Conservation (phyloP, 2,797 vertebrate species). For the Allobates femoralis region DNA sequence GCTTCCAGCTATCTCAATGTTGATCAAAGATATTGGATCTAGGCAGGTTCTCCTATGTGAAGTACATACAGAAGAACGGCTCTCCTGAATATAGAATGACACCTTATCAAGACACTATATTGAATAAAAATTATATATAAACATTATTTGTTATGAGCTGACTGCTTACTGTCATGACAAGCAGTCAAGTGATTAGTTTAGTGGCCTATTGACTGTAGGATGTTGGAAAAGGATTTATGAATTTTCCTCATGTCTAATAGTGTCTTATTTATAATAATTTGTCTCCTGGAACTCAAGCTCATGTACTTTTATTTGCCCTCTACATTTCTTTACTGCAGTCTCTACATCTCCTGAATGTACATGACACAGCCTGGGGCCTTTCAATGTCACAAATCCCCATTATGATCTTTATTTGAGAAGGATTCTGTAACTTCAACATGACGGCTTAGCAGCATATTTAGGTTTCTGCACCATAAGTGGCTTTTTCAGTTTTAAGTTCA, state of each 20-base stretch:
- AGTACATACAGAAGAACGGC: neutral
- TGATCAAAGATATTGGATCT: neutral
- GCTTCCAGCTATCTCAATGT: too few relatives aligned
- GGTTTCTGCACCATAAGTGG: neutral
- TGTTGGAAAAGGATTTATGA: neutral
- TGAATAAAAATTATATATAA: neutral
- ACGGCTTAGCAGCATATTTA: conserved; percentile 42
- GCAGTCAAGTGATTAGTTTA: neutral
- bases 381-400: conserved; percentile 50
- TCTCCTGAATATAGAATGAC: neutral
- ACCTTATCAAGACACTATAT: too few relatives aligned
- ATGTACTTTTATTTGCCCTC: conserved; percentile 46
- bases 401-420: conserved; percentile 51
- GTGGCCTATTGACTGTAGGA: neutral
- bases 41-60: neutral
- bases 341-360: conserved; percentile 49
- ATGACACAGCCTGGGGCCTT: conserved; percentile 55
- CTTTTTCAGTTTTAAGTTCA: neutral
- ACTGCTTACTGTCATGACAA: neutral
- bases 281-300: conserved; percentile 11
- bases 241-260: conserved; percentile 7
- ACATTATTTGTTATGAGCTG: neutral
- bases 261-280: conserved; percentile 35
- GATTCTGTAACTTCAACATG: conserved; percentile 47
- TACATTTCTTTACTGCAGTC: conserved; percentile 38